Evolutionary conservation across 1,140 invertebrate species (phyloP), one percentile per base, ranked within the genome.

Genomic region (Drosophila lacteicornis): DNA sequence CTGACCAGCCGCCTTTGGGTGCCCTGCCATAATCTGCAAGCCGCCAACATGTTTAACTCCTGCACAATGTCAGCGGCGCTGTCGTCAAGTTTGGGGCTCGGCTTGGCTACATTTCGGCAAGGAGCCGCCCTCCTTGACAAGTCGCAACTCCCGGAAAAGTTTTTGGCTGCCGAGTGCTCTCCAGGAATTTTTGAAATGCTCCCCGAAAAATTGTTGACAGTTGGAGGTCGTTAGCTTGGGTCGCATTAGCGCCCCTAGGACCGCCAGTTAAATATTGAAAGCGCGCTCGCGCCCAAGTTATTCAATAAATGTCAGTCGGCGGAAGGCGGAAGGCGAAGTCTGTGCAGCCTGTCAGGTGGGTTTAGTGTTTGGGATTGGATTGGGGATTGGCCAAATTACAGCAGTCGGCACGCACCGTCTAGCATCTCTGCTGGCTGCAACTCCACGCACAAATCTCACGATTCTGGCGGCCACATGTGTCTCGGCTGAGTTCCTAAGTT

Each of bases 211-310:
- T 81, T 81, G 84, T 79, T 84, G 85, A 90, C 84, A 87, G 84
- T 80, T 86, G 61, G 47, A 75, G 77, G 84, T 80, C 46, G 55
- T 73, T 67, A 87, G 80, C 80, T 84, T 80, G 69, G 57, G 82
- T 63, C 58, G 78, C 61, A 85, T 85, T 86, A 84, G 82, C 67
- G 60, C 42, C 55, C 55, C 25, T 22, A 36, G 49, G 22, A 33
- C 63, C 63, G 49, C 62, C 77, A 81, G 75, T 90, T 83, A 90
- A 88, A 88, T 90, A 84, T 82, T 88, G 86, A 90, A 88, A 82
- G 62, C 66, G 36, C 53, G 40, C 60, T 11, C 79, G 67, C 57
- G 65, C 40, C 69, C 70, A 90, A 88, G 78, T 88, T 90, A 90
- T 90, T 88, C 81, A 88, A 88, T 88, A 88, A 90, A 88, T 85